A percentile compares a stretch with the other conserved stretches of the same genome.
Evolutionary conservation across 2,113 vertebrate species (phyloP).

Genomic region (Origma solitaria): DNA sequence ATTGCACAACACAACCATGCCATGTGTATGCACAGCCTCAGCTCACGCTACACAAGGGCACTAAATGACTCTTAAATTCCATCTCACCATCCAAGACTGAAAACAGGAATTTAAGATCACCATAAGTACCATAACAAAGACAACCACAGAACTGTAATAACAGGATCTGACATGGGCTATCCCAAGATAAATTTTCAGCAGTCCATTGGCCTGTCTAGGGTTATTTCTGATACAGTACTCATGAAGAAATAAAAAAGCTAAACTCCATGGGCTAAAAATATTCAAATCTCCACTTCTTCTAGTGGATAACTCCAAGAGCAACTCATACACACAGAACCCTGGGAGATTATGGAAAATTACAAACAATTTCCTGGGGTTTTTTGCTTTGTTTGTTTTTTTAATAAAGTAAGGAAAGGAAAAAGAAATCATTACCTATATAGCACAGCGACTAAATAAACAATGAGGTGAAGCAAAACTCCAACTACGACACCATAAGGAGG

Average conservation of each 20-base stretch:
- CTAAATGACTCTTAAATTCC: neutral
- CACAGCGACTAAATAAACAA: slow-evolving; percentile 61
- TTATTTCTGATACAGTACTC: neutral
- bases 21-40: no score
- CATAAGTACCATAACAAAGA: neutral
- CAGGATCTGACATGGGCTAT: neutral
- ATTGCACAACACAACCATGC: neutral
- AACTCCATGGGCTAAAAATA: neutral
- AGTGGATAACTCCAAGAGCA: neutral
- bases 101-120: neutral
- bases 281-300: neutral
- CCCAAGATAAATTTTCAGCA: neutral
- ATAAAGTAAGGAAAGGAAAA: neutral
- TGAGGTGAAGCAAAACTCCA: slow-evolving; percentile 65
- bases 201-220: neutral
- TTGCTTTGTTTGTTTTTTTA: neutral
- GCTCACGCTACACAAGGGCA: neutral
- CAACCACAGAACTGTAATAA: neutral
- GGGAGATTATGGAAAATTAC: neutral
- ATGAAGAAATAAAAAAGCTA: neutral
- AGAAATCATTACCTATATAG: slow-evolving; percentile 69
- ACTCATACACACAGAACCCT: neutral
- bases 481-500: slow-evolving; percentile 60
- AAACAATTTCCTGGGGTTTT: neutral
- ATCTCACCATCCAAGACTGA: neutral